Evolutionary conservation across 2,797 vertebrate genomes (phyloP).

Genomic region (Sebastes minor): DNA sequence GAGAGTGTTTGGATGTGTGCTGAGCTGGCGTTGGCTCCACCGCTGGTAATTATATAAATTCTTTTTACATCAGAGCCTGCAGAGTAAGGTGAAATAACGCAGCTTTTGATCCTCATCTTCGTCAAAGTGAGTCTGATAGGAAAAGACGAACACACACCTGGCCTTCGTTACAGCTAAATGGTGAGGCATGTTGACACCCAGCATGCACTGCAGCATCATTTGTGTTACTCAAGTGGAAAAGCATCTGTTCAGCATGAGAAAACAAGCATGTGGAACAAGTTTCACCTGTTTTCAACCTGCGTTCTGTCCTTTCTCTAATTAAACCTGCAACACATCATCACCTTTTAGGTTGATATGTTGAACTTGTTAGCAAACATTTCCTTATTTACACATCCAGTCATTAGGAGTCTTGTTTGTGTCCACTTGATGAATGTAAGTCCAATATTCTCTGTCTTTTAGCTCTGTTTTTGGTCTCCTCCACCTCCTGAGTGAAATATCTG

Average conservation of each 20-base stretch:
- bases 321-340: background rate
- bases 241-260: background rate
- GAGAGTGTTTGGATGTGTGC: constrained; percentile 22
- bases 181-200: background rate
- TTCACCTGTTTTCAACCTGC: background rate
- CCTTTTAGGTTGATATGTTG: background rate
- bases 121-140: background rate
- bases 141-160: background rate
- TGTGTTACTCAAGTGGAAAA: background rate
- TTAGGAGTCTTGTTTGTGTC: background rate
- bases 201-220: background rate
- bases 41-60: constrained; percentile 20
- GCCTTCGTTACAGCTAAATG: background rate
- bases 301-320: too few relatives aligned
- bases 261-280: background rate
- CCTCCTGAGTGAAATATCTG: background rate
- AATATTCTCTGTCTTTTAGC: background rate
- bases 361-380: background rate
- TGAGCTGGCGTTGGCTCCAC: constrained; percentile 39
- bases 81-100: background rate
- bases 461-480: background rate
- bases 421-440: background rate
- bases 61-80: constrained; percentile 18
- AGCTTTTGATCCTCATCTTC: constrained; percentile 2
- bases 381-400: background rate